These are phyloP conservation scores for Stenodera caucasica DNA, from an alignment of 2,888 invertebrate species.

Conservation along the genomic window DNA sequence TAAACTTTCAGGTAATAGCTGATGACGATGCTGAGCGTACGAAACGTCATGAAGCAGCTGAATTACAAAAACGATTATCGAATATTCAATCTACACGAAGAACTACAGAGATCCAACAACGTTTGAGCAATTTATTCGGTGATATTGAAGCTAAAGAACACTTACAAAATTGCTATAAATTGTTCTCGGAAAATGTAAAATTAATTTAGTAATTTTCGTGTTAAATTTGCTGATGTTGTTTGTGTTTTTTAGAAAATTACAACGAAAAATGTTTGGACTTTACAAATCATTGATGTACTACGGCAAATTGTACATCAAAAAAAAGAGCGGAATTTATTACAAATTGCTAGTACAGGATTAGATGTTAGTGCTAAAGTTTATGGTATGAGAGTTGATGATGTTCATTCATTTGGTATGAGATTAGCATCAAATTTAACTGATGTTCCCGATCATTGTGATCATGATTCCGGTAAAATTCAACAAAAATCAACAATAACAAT, in stretches of 20 bases:
- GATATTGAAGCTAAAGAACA: slow-evolving; percentile 65
- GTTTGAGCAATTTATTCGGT: slow-evolving; percentile 39
- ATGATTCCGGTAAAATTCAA: no score
- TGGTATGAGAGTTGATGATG: slow-evolving; percentile 81
- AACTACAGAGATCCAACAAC: slow-evolving; percentile 20
- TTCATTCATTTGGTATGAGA: slow-evolving; percentile 78
- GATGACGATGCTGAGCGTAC: slow-evolving; percentile 38
- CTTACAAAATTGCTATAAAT: slow-evolving; percentile 73
- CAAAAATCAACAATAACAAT: no score
- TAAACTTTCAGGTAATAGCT: not conserved
- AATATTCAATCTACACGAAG: slow-evolving; percentile 10
- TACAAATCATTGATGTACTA: slow-evolving; percentile 86
- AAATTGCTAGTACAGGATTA: slow-evolving; percentile 82
- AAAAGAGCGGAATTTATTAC: slow-evolving; percentile 68
- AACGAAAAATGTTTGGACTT: slow-evolving; percentile 84
- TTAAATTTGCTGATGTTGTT: not conserved
- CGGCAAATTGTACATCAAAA: slow-evolving; percentile 68
- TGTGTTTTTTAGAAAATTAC: slow-evolving; percentile 73
- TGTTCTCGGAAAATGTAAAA: slow-evolving; percentile 75
- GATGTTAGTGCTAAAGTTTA: slow-evolving; percentile 90
- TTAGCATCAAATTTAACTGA: slow-evolving; percentile 69
- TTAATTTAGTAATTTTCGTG: not conserved
- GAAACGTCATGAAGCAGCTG: slow-evolving; percentile 31
- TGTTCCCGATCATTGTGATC: not conserved
- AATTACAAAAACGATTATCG: slow-evolving; percentile 30